Conservation (phyloP, 2,797 vertebrate species). For the Carcharodon carcharias region DNA sequence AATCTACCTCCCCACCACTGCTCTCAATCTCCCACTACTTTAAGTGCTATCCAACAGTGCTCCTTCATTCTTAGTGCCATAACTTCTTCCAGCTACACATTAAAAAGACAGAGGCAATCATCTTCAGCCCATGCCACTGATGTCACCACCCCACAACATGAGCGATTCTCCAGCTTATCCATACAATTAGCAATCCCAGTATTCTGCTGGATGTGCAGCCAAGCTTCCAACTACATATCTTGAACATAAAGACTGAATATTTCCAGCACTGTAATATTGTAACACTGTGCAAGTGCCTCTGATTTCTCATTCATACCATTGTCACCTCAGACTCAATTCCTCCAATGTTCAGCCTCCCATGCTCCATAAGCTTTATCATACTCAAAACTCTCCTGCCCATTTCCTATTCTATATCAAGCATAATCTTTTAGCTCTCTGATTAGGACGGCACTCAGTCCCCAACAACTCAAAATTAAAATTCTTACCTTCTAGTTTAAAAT, state of each 20-base stretch:
- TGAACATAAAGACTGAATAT: background rate
- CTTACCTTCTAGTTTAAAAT: background rate
- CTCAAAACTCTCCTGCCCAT: background rate
- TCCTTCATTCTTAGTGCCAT: background rate
- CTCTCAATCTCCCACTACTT: background rate
- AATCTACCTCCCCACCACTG: background rate
- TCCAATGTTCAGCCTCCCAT: background rate
- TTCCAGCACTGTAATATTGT: background rate
- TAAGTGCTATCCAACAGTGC: background rate
- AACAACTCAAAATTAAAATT: background rate
- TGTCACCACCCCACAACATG: background rate
- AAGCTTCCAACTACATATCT: background rate
- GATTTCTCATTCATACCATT: background rate
- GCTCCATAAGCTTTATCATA: background rate
- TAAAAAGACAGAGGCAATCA: background rate
- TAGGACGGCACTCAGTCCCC: background rate
- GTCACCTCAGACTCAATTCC: background rate
- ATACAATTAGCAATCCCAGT: background rate
- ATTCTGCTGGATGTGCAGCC: background rate
- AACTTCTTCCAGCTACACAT: background rate
- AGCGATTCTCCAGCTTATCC: background rate
- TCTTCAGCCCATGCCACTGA: background rate
- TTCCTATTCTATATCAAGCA: background rate
- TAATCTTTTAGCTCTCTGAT: background rate
- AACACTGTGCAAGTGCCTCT: background rate